These are phyloP conservation scores for Aphelenchoides fujianensis DNA, from an alignment of 1,140 invertebrate genomes.

Conservation along the genomic window DNA sequence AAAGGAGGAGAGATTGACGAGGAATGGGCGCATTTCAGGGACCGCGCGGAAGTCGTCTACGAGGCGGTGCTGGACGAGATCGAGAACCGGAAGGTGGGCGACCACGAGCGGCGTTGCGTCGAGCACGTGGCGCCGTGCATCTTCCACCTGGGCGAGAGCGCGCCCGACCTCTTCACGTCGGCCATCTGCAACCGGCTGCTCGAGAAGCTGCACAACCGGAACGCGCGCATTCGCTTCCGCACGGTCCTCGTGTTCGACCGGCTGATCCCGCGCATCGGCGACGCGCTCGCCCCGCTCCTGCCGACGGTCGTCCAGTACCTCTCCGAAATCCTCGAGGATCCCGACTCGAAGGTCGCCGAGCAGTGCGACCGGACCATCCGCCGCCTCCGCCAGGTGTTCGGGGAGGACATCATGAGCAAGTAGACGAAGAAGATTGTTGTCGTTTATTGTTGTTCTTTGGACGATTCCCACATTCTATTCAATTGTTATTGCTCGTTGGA, in stretches of 20 bases:
- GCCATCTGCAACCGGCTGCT: conserved; percentile 24
- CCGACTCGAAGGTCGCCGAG: conserved; percentile 25
- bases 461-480: background rate
- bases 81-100: conserved; percentile 26
- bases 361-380: conserved; percentile 36
- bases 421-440: conserved; percentile 24
- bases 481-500: background rate
- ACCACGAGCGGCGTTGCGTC: conserved; percentile 31
- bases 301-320: conserved; percentile 30
- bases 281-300: conserved; percentile 27
- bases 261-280: conserved; percentile 26
- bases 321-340: conserved; percentile 32
- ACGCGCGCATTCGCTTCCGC: conserved; percentile 22
- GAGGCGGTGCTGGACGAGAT: conserved; percentile 29
- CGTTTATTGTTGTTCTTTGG: conserved; percentile 24
- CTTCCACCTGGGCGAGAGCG: conserved; percentile 23
- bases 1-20: too few relatives aligned
- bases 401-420: conserved; percentile 27
- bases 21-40: conserved; percentile 22
- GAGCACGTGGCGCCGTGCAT: conserved; percentile 25
- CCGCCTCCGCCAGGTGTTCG: conserved; percentile 14
- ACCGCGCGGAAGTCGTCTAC: conserved; percentile 31
- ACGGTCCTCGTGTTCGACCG: conserved; percentile 26
- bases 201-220: conserved; percentile 17
- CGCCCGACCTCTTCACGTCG: conserved; percentile 22